Evolutionary conservation across 1,140 invertebrate genomes (phyloP), one percentile per base, ranked within the genome.

Genomic region (Harpegnathos saltator): DNA sequence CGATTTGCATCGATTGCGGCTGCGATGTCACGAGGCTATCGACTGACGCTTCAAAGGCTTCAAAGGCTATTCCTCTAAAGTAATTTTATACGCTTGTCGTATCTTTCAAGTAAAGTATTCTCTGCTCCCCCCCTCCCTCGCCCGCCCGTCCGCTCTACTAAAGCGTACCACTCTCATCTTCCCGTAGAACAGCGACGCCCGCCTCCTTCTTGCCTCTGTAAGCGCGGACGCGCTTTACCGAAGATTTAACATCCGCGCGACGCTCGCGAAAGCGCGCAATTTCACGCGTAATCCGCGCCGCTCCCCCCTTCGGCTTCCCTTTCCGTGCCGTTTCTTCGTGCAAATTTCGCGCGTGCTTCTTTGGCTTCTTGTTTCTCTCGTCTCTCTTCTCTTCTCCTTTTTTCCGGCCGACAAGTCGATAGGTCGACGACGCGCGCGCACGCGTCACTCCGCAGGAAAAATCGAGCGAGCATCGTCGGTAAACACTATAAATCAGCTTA

Each of bases 401-500:
- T 65, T 72, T 29, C 29, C 33, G 14, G 24, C 38, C 48, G 14
- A 38, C 33, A n/a, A 15, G 17, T 26, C 61, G 52, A 38, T 72
- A 59, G 54, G 33, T 22, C 22, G 19, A 56, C 59, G 54, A 12
- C 19, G 54, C 33, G 61, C 19, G 54, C 33, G 61, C 56, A 65
- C 26, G 78, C 78, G 78, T 68, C 19, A 81, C 44, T 12, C 38
- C 22, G 22, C 50, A 38, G 58, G 59, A 81, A 75, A 85, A 87
- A 83, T 63, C 65, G 52, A 71, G 81, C 54, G 59, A 58, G 52
- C 62, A 89, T 92, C 89, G 87, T 83, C 56, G 66, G 87, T 82
- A 83, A 89, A 85, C 85, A 85, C 80, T 83, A 81, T 84, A 91
- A 89, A 92, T 91, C 90, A 87, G 90, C 87, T 88, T 88, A 91